phyloP scores from a whole-genome alignment of 1,140 invertebrate genomes.

The Brachionus koreanus region DNA sequence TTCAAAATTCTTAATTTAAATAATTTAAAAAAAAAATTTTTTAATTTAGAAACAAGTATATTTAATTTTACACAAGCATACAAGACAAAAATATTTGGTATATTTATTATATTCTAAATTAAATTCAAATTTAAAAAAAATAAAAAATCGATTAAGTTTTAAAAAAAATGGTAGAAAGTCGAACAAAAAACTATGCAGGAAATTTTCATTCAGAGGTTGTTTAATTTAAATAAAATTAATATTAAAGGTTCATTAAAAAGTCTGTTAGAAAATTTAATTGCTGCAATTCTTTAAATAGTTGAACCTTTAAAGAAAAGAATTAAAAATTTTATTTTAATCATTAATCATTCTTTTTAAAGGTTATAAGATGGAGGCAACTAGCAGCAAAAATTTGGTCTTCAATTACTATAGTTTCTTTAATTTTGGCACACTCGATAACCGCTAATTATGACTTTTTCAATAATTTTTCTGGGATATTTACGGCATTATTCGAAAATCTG shows the following conservation, averaged over 20 bases:
- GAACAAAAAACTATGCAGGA: not conserved
- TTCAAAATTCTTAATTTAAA: too few relatives aligned
- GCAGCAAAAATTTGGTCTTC: constrained; percentile 14
- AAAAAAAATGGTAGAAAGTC: not conserved
- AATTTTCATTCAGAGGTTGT: constrained; percentile 1
- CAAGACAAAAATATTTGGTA: not conserved
- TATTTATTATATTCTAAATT: not conserved
- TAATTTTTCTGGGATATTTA: not conserved
- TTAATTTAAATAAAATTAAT: not conserved
- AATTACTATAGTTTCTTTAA: not conserved
- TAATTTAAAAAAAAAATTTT: too few relatives aligned
- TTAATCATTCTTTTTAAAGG: not conserved
- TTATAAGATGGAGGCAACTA: constrained; percentile 16
- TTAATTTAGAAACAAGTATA: not conserved
- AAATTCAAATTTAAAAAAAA: not conserved
- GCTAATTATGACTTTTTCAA: not conserved
- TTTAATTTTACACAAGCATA: not conserved
- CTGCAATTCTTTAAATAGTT: not conserved
- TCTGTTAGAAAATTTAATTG: not conserved
- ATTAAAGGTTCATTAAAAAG: not conserved
- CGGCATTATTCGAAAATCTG: not conserved
- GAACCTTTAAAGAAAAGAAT: not conserved
- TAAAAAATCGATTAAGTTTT: not conserved
- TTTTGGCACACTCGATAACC: not conserved
- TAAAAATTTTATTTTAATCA: not conserved